Evolutionary conservation across 1,140 invertebrate genomes (phyloP), one percentile per base, ranked within the genome.

Genomic region (Hyles vespertilio): DNA sequence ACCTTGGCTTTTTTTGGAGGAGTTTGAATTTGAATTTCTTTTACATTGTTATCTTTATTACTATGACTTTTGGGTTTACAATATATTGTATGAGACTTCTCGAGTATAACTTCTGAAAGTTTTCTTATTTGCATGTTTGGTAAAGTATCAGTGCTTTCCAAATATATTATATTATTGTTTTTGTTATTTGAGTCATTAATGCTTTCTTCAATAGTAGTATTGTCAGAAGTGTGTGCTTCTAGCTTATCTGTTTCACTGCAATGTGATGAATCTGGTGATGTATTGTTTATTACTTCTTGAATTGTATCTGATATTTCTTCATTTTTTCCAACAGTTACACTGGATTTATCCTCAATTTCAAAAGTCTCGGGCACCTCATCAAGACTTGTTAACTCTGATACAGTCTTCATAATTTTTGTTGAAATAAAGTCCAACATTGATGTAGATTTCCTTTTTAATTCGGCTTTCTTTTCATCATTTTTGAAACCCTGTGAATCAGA

Each of bases 71-170:
- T 81, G 32, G 64, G 65, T 72, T 79, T 84, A 65, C 81, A 85
- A 46, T 64, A 61, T 61, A 74, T 77, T 61, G 74, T 81, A 50
- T 84, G 70, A 49, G 72, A 73, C 70, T 83, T 71, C 67, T 79
- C 71, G 65, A 60, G 53, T 33, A 89, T 55, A 59, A 85, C 63
- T 65, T 89, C 81, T 55, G 66, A 52, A 46, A 83, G 47, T 58
- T 73, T 67, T 75, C 81, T 81, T 53, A 89, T 83, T 74, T 88
- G 84, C n/a, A 85, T 87, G 49, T 75, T 55, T 44, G 85, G 83
- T 47, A 88, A 32, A 59, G 75, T 65, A 58, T 84, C 73, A 65
- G 74, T 61, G 63, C 58, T 72, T 58, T 83, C 81, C 67, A 89
- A 77, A 72, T 78, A 87, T 53, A 87, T 77, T 48, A 79, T 72